phyloP scores from a whole-genome alignment of 2,888 invertebrate species.

The Didymodactylos carnosus region DNA sequence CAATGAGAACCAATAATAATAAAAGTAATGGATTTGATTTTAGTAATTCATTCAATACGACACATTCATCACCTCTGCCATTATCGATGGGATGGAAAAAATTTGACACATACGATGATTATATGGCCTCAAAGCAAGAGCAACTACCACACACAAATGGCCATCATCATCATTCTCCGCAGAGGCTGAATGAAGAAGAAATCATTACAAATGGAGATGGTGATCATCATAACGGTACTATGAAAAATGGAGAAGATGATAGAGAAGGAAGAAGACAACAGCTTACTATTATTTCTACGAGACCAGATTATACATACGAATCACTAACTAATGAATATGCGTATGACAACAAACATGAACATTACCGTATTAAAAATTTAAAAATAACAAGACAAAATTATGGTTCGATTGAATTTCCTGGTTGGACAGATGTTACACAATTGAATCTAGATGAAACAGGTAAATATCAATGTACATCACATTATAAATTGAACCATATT shows the following conservation, averaged over 20 bases:
- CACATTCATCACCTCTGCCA: no score
- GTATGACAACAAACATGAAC: not conserved
- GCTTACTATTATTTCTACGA: no score
- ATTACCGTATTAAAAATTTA: slow-evolving; percentile 11
- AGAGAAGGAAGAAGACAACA: no score
- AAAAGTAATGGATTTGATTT: not conserved
- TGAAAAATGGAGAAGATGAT: no score
- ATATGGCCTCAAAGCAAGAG: not conserved
- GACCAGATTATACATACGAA: slow-evolving; percentile 10
- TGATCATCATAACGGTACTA: no score
- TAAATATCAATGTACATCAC: no score
- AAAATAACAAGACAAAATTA: slow-evolving; percentile 3
- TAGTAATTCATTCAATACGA: not conserved
- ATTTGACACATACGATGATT: not conserved
- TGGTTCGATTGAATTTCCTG: slow-evolving; percentile 10
- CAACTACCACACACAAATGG: no score
- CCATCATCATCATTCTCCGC: not conserved
- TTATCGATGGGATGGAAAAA: not conserved
- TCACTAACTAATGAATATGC: not conserved
- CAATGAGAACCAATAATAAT: no score
- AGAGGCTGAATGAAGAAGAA: no score
- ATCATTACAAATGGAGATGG: not conserved
- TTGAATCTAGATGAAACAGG: slow-evolving; percentile 10
- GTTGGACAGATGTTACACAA: slow-evolving; percentile 2
- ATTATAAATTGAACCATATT: no score